phyloP scores from a whole-genome alignment of 92 coral and sea anemone species.

The Actinernus sp. region DNA sequence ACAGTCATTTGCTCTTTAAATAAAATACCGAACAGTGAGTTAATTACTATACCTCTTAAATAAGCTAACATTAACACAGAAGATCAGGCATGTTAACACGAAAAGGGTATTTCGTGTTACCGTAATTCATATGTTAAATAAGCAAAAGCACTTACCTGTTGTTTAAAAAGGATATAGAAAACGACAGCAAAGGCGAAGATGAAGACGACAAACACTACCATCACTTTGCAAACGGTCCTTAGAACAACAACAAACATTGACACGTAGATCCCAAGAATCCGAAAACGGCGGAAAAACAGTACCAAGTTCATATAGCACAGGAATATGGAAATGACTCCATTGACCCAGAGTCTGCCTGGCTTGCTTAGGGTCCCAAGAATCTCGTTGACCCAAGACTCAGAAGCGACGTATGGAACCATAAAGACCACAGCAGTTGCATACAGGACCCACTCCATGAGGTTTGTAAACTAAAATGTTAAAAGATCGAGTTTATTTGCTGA shows the following conservation, averaged over 20 bases:
- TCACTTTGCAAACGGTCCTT: constrained; percentile 66
- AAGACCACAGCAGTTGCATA: constrained; percentile 53
- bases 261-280: constrained; percentile 68
- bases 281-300: constrained; percentile 77
- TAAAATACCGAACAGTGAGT: no score
- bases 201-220: constrained; percentile 59
- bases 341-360: constrained; percentile 68
- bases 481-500: no score
- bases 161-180: constrained; percentile 69
- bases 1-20: no score
- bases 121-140: no score
- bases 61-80: no score
- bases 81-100: no score
- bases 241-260: constrained; percentile 77
- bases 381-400: constrained; percentile 8
- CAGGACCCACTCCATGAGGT: constrained; percentile 66
- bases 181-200: constrained; percentile 63
- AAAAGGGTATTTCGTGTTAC: no score
- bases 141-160: constrained; percentile 83
- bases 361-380: constrained; percentile 43
- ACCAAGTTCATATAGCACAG: constrained; percentile 81
- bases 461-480: constrained; percentile 24
- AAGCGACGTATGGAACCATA: constrained; percentile 66
- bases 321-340: constrained; percentile 74
- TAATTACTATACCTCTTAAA: no score